Evolutionary conservation across 2,797 vertebrate genomes (phyloP), one percentile per base, ranked within the genome.

Genomic region (Xerus rutilus): DNA sequence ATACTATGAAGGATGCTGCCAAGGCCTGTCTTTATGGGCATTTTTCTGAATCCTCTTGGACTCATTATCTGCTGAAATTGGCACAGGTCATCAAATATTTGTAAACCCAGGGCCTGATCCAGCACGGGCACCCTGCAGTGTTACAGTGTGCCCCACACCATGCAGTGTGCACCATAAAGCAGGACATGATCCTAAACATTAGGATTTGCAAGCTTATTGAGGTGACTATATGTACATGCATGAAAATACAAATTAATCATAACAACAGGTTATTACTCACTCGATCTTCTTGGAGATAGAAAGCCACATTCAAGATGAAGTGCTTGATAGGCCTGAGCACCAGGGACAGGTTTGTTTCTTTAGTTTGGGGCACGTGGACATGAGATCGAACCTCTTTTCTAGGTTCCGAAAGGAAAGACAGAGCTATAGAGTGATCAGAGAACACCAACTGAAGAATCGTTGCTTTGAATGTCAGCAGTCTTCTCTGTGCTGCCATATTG

Each of bases 401-500:
- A 39, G n/a, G 57, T 70, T 72, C 32, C 47, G 13, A 30, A 47
- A 73, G 25, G 76, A 49, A 83, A 91, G 54, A 39, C 12, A 1
- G 12, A 83, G 49, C 4, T 35, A 39, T 5, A n/a, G 17, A 1
- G 35, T 30, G 15, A 32, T 49, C 45, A 6, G 11, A 49, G 54
- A 72, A 59, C 43, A 11, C n/a, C 52, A 14, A 35, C 69, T 7
- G 8, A 72, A 54, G 30, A 43, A 59, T 23, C 30, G 35, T 28
- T 59, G 25, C 18, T 74, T 70, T 18, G 57, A 35, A 43, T 65
- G 14, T 11, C 25, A 57, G 43, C 3, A 59, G 10, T 35, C 7
- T 10, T 47, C 7, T 54, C 6, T 0, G 3, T 0, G 18, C 14
- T 25, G 35, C 69, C 13, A 20, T 10, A 10, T 0, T 25, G 39